Evolutionary conservation across 2,888 invertebrate species (phyloP), one percentile per base, ranked within the genome.

Genomic region (Meloe dianella): DNA sequence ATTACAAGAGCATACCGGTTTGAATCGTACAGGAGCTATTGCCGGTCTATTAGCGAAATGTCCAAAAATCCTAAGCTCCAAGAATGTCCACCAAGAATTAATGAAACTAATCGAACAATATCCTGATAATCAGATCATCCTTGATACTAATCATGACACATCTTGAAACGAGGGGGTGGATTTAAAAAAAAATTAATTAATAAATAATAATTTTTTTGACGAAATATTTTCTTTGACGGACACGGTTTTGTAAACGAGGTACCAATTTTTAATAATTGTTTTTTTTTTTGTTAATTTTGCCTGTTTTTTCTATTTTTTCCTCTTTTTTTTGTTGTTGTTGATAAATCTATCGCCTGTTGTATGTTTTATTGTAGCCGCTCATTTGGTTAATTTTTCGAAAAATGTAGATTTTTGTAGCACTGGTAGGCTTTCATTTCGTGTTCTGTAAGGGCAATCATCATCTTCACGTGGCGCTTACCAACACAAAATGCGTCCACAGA

Each of bases 51-150:
- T 86, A 27, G 89, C 88, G 0, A 85, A 88, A 60, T 91, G 90
- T 80, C 90, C 90, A 0, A 84, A 89, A 64, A 87, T 89, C 56
- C 83, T 87, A 68, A 89, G 88, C 75, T 85, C 87, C 17, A 89
- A 89, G 81, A 87, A 86, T 60, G 82, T 88, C 35, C 85, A 86
- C 74, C 82, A 85, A 63, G 86, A 86, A 73, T 74, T 86, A 65
- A 80, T 84, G 22, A 83, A 84, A 32, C 82, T 86, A n/a, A 74
- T 81, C 62, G 82, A 82, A 64, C 75, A 73, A 62, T 68, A 70
- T 63, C 75, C 76, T 67, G 69, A 72, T 70, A 71, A 75, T 72
- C 75, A 78, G 60, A 77, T 74, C 64, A 69, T 75, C 64, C 69
- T 75, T 70, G 75, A 79, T 71, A 76, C 79, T 74, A 77, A 77